Evolutionary conservation across 2,888 invertebrate genomes (phyloP).

Genomic region (Gymnoscelis rufifasciata): DNA sequence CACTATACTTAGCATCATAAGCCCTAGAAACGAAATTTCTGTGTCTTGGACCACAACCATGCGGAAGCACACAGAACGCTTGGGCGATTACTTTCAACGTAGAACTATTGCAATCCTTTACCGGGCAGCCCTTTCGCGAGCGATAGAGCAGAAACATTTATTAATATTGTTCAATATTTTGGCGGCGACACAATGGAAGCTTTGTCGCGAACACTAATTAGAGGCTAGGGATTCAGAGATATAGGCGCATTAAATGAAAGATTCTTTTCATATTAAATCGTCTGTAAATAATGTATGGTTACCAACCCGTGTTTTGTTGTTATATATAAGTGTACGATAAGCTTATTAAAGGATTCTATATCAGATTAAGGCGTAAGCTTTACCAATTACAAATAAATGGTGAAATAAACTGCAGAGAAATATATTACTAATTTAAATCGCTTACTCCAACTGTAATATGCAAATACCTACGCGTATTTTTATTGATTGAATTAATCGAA

Average conservation of each 20-base stretch:
- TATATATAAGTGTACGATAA: neutral
- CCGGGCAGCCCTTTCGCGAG: conserved; percentile 62
- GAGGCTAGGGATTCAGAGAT: conserved; percentile 20
- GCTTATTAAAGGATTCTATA: too few species aligned
- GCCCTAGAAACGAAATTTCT: neutral
- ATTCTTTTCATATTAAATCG: conserved; percentile 8
- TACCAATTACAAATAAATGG: too few species aligned
- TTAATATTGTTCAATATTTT: conserved; percentile 71
- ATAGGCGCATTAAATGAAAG: conserved; percentile 21
- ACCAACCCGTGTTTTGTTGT: too few species aligned
- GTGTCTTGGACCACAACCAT: conserved; percentile 36
- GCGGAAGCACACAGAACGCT: conserved; percentile 56
- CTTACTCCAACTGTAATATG: too few species aligned
- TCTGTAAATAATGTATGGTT: neutral
- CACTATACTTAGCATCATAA: too few species aligned
- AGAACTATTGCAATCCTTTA: conserved; percentile 70
- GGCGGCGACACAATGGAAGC: conserved; percentile 47
- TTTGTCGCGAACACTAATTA: conserved; percentile 41
- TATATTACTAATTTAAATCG: too few species aligned
- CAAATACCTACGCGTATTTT: too few species aligned
- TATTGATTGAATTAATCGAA: too few species aligned
- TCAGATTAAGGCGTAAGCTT: too few species aligned
- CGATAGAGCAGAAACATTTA: conserved; percentile 62
- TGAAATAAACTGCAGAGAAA: too few species aligned
- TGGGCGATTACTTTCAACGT: conserved; percentile 51